phyloP scores from a whole-genome alignment of 2,888 invertebrate species.

The Drosophila diplacantha region DNA sequence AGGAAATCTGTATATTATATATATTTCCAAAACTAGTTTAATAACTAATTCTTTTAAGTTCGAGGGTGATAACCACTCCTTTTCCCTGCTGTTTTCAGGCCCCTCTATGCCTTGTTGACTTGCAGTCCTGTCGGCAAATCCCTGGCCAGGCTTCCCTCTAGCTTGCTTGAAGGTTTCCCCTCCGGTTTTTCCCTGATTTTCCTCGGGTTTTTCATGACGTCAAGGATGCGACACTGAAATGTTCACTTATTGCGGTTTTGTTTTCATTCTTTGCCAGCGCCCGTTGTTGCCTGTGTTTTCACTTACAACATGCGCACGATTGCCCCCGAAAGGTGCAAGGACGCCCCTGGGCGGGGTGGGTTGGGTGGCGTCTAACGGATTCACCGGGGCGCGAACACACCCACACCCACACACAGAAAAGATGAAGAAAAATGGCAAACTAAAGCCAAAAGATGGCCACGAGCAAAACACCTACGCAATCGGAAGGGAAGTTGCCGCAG shows the following conservation, averaged over 20 bases:
- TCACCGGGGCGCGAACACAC: slow-evolving; percentile 42
- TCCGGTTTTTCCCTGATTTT: slow-evolving; percentile 10
- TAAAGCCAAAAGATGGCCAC: slow-evolving; percentile 49
- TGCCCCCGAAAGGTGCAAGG: slow-evolving; percentile 57
- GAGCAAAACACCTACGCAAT: slow-evolving; percentile 24
- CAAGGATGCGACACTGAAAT: slow-evolving; percentile 32
- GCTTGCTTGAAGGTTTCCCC: background rate
- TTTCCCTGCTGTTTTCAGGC: background rate
- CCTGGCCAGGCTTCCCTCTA: background rate
- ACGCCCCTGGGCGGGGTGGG: slow-evolving; percentile 15
- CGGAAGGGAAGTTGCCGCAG: slow-evolving; percentile 24
- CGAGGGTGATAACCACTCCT: background rate
- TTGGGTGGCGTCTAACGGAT: slow-evolving; percentile 49
- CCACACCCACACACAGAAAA: slow-evolving; percentile 43
- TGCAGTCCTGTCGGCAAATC: background rate
- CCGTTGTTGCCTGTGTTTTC: slow-evolving; percentile 12
- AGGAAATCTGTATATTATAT: background rate
- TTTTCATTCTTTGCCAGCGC: slow-evolving; percentile 33
- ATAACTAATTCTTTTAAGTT: background rate
- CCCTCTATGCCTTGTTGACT: background rate
- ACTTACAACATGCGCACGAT: slow-evolving; percentile 40
- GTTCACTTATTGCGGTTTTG: slow-evolving; percentile 35
- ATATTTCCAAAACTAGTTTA: background rate
- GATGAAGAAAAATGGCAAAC: slow-evolving; percentile 61
- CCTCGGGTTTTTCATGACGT: slow-evolving; percentile 17